These are phyloP conservation scores for Amaurobius ferox DNA, from an alignment of 2,888 invertebrate species.

Conservation along the genomic window DNA sequence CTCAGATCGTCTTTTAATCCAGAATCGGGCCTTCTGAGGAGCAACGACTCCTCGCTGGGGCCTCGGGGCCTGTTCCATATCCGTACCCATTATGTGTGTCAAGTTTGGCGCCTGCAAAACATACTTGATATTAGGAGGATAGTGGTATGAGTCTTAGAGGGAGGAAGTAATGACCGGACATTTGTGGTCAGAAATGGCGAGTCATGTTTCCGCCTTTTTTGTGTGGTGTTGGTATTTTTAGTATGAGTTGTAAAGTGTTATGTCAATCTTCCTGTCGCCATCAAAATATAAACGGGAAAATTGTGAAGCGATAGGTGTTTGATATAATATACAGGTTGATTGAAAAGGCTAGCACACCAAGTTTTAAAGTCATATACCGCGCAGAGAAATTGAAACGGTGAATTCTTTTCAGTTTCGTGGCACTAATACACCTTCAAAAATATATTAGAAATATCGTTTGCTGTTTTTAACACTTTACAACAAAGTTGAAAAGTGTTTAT, in stretches of 20 bases:
- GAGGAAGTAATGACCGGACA: neutral
- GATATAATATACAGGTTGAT: no score
- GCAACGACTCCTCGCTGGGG: conserved; percentile 41
- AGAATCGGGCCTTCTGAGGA: conserved; percentile 39
- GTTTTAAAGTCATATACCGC: no score
- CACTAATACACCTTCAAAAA: no score
- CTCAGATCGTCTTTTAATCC: conserved; percentile 50
- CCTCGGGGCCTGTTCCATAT: conserved; percentile 38
- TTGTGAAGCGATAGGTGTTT: no score
- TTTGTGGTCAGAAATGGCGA: conserved; percentile 14
- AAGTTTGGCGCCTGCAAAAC: conserved; percentile 46
- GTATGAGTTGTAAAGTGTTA: neutral
- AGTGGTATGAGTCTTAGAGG: conserved; percentile 18
- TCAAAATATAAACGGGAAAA: neutral
- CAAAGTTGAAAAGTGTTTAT: no score
- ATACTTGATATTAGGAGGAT: neutral
- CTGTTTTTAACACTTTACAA: no score
- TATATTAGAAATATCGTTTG: no score
- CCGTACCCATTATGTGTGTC: conserved; percentile 44
- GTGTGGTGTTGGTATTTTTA: neutral
- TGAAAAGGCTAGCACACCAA: no score
- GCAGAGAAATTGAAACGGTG: no score
- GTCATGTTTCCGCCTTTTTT: neutral
- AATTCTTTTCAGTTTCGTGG: no score
- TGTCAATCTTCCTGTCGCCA: neutral